Base-by-base conservation (phyloP, 2,113 vertebrate species). In the Pristiophorus japonicus region DNA sequence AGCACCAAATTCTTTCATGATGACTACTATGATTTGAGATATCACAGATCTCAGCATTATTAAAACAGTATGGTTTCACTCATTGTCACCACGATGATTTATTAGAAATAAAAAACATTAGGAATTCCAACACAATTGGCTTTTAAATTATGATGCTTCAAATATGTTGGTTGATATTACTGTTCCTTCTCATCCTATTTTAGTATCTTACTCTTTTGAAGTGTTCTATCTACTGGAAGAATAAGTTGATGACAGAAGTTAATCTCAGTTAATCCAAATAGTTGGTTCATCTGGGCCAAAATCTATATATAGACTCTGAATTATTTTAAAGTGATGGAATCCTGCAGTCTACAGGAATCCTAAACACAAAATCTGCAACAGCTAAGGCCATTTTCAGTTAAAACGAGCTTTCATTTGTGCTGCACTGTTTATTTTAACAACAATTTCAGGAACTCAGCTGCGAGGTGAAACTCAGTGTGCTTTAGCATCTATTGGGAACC, bases 11-110 rank as follows among this genome's bases (percentile, higher is more conserved):
- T 70, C 66, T 94, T 70, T 94, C 45, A 94, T 51, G 42, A 70
- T 70, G 93, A 73, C 24, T 67, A 16, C 65, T 51, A 42, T 94
- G 66, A 70, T 70, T 70, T 94, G 93, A 94, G 93, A 94, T 73
- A 34, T 94, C 45, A 70, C 65, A 94, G 93, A 73, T 94, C 65
- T 94, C 65, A 51, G 66, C 14, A 51, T 94, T 94, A 94, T 70
- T 67, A 73, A 94, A 94, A 51, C 93, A 94, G 45, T 94, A 47
- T 70, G 66, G 93, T 94, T 94, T 67, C 65, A 94, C 66, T 94
- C 66, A 94, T 51, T 94, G 93, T 73, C 88, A 92, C 62, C 5
- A 22, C 3, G 65, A 65, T 18, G 42, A 94, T 73, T 67, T 94
- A 34, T 70, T 94, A 67, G 66, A 67, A 70, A 94, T 59, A 94